Base-by-base conservation (phyloP, 2,797 vertebrate species). In the Malacoctenus gilli region DNA sequence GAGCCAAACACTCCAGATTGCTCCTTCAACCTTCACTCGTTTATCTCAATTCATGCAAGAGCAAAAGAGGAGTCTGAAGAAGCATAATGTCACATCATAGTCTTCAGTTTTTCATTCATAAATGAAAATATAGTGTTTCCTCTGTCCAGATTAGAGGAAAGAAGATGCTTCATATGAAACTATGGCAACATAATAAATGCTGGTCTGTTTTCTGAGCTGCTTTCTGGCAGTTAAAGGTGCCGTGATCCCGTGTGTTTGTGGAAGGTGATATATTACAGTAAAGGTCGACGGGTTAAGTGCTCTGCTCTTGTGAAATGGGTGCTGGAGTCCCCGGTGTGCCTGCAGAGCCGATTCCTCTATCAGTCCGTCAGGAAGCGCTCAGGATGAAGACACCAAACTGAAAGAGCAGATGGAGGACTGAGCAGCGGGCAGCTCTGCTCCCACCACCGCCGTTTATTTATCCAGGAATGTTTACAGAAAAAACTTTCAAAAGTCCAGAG, bases 221-320 rank as follows among this genome's bases (percentile, higher is more conserved):
- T 19, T 54, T 55, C 8, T 53, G 39, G 25, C 34, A 13, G 18
- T 60, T n/a, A n/a, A n/a, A n/a, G n/a, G 41, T 19, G 36, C n/a
- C 8, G 10, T 53, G 39, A 25, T 52, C 35, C 56, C 12, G 48
- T 39, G 49, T 59, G 61, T 23, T 10, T 55, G 64, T 79, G 42
- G 35, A 2, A 68, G 50, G 58, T 79, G 77, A 86, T 80, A 46
- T 73, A 79, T 36, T 16, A 63, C 77, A 15, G 53, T 5, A 65
- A 56, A 68, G 77, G 80, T 77, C 43, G 12, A 15, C 2, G 18
- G 79, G 80, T 84, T 81, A 85, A 83, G 74, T 75, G 77, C 66
- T 83, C 54, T 51, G 57, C 13, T 70, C 73, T 54, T 44, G 47
- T 41, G 51, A 50, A 75, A 77, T 48, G 63, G 64, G 32, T 36